Conservation (phyloP, 2,113 vertebrate genomes). For the Nibea albiflora region DNA sequence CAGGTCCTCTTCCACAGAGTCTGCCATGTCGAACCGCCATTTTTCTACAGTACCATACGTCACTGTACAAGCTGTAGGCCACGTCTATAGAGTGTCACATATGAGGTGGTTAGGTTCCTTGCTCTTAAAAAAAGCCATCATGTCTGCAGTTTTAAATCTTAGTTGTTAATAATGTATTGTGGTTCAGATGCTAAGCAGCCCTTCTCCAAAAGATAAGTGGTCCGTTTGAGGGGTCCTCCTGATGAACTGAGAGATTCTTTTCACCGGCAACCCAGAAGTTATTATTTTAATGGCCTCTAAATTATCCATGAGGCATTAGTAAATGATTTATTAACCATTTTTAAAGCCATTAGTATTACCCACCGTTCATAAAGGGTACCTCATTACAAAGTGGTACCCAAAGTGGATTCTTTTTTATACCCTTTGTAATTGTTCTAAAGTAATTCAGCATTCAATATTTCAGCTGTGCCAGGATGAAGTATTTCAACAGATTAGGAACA, state of each 20-base stretch:
- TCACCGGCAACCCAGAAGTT: background rate
- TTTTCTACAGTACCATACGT: no score
- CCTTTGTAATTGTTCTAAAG: no score
- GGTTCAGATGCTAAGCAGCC: background rate
- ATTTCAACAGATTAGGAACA: background rate
- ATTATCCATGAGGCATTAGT: no score
- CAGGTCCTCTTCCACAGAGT: no score
- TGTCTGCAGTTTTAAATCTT: background rate
- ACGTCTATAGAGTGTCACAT: background rate
- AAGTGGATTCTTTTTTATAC: background rate
- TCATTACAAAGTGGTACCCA: background rate
- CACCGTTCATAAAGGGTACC: background rate
- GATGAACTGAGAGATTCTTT: background rate
- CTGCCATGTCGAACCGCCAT: no score
- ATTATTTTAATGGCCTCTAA: background rate
- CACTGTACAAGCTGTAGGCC: background rate
- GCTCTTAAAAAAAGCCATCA: background rate
- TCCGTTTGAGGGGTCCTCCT: no score
- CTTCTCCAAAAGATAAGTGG: background rate
- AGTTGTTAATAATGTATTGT: background rate
- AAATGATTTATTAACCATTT: background rate
- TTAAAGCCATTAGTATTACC: background rate
- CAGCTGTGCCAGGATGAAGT: background rate
- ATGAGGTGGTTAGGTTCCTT: background rate
- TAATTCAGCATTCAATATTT: no score